Evolutionary conservation across 1,140 invertebrate genomes (phyloP).

Genomic region (Hyles vespertilio): DNA sequence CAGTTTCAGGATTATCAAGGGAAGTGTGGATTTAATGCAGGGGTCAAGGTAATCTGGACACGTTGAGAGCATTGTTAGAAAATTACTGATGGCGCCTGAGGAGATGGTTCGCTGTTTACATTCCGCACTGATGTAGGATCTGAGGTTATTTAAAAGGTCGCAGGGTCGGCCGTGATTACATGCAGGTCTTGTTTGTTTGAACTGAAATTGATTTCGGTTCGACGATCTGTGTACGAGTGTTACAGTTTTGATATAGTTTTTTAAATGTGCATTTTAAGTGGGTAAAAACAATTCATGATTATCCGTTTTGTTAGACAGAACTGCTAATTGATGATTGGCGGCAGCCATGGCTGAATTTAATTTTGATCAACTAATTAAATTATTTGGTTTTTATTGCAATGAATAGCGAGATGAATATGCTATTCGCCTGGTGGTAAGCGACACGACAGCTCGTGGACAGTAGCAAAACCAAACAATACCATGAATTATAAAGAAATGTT

Average conservation of each 20-base stretch:
- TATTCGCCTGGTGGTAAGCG: too few species aligned
- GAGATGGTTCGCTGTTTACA: conserved; percentile 69
- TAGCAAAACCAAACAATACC: too few species aligned
- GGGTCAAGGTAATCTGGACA: conserved; percentile 43
- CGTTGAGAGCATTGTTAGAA: conserved; percentile 57
- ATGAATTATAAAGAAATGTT: too few species aligned
- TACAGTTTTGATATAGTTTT: conserved; percentile 1
- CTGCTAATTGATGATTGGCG: too few species aligned
- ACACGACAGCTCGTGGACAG: too few species aligned
- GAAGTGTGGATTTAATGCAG: conserved; percentile 1
- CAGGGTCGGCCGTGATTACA: conserved; percentile 64
- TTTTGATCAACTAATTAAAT: too few species aligned
- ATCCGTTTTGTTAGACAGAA: too few species aligned
- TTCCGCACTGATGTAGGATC: conserved; percentile 63
- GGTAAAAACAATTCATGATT: too few species aligned
- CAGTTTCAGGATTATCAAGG: neutral
- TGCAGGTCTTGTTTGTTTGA: conserved; percentile 54
- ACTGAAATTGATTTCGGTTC: conserved; percentile 34
- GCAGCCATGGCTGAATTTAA: too few species aligned
- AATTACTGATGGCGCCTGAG: conserved; percentile 72
- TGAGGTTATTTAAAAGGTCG: conserved; percentile 60
- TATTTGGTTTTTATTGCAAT: too few species aligned
- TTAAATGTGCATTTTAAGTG: neutral
- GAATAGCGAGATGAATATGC: too few species aligned
- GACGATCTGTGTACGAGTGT: neutral